Base-by-base conservation (phyloP, 2,888 invertebrate species). In the Lasioglossum oenotherae region DNA sequence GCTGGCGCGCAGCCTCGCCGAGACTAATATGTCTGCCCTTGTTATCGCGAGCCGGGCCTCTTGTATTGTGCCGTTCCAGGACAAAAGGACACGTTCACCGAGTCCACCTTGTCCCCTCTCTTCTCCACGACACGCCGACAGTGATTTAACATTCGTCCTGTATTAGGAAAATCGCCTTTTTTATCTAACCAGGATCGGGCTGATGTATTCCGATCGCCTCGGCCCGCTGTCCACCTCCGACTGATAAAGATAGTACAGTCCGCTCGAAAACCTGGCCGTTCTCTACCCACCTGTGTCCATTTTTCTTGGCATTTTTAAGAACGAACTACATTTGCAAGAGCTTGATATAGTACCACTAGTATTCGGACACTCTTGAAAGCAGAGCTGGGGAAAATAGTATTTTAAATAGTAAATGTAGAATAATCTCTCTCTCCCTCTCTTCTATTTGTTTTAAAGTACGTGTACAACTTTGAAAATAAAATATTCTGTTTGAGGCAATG, bases 11-110 rank as follows among this genome's bases (percentile, higher is more conserved):
- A 27, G 27, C 74, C 73, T 72, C 76, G 74, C 77, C 53, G 57
- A 77, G 87, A 83, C 77, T 82, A 82, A 78, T 76, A 82, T 78
- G 84, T 81, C 84, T 81, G 80, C 74, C 78, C 44, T 74, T 80
- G 81, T 84, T 85, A 80, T 87, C 82, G 71, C 73, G 75, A 35
- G 53, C 57, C 64, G 8, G 46, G 64, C 57, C 82, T 46, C 44
- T 76, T 71, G 76, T 77, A 80, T 87, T 83, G 78, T 86, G 78
- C 67, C 75, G 78, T 82, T 69, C 67, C 81, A 31, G 69, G 78
- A 81, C 78, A 80, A 81, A 78, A 74, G 81, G 27, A 80, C 87
- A 78, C 27, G 23, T 49, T 67, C 14, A 41, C 44, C 19, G 35
- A 41, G 73, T 53, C 76, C 77, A 46, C 57, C 19, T 67, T 23